A percentile compares a stretch with the other conserved stretches of the same genome.
Evolutionary conservation across 2,888 invertebrate genomes (phyloP).

Genomic region (Erebia aethiops): DNA sequence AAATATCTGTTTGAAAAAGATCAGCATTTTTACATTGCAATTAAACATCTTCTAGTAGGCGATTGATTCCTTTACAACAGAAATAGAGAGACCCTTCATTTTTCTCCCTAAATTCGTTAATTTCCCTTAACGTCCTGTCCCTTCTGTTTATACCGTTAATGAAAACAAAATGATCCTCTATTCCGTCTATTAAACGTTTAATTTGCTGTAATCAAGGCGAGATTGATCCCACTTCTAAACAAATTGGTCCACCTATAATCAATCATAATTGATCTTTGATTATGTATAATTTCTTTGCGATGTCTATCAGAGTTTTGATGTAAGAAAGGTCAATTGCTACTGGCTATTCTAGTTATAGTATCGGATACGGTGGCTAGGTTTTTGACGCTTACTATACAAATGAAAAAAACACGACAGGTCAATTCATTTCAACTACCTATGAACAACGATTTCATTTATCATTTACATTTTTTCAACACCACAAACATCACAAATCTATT

Average conservation of each 20-base stretch:
- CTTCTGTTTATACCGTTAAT: slow-evolving; percentile 46
- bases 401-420: neutral
- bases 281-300: slow-evolving; percentile 42
- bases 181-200: slow-evolving; percentile 59
- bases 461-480: too few species aligned
- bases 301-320: slow-evolving; percentile 37
- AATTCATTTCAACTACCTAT: too few species aligned
- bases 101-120: slow-evolving; percentile 19
- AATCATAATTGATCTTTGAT: slow-evolving; percentile 53
- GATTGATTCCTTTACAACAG: neutral
- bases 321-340: slow-evolving; percentile 54
- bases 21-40: neutral
- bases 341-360: slow-evolving; percentile 51
- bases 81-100: neutral
- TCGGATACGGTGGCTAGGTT: slow-evolving; percentile 2
- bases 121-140: slow-evolving; percentile 23
- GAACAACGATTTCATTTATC: too few species aligned
- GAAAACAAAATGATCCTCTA: slow-evolving; percentile 64
- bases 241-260: slow-evolving; percentile 47
- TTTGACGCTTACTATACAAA: neutral
- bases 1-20: too few species aligned
- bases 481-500: too few species aligned
- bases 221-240: slow-evolving; percentile 43
- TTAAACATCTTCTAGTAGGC: neutral
- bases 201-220: slow-evolving; percentile 56